Evolutionary conservation across 2,888 invertebrate genomes (phyloP).

Genomic region (Andrena haemorrhoa): DNA sequence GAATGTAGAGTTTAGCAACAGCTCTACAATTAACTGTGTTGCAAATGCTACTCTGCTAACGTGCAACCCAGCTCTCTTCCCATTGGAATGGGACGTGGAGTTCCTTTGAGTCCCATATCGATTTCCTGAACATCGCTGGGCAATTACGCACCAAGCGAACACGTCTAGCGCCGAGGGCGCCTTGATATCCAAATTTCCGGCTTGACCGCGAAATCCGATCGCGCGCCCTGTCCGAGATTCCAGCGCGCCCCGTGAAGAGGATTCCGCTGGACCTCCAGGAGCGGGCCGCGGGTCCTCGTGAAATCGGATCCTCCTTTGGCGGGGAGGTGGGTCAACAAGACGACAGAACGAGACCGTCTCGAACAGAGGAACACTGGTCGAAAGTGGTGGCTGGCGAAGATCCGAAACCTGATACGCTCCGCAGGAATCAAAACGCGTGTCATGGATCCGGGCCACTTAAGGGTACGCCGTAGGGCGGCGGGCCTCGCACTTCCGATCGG

Average conservation of each 20-base stretch:
- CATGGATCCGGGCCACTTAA: constrained; percentile 61
- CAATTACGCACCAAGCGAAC: background rate
- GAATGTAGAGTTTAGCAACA: no score
- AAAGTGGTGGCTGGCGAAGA: constrained; percentile 16
- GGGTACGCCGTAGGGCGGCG: background rate
- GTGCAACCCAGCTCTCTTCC: no score
- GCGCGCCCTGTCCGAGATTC: constrained; percentile 8
- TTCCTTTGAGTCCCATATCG: background rate
- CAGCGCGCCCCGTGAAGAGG: constrained; percentile 16
- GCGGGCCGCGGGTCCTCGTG: constrained; percentile 28
- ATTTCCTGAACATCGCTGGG: background rate
- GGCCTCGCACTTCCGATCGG: constrained; percentile 22
- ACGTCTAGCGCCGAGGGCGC: background rate
- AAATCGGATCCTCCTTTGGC: constrained; percentile 14
- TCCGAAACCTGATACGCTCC: constrained; percentile 65
- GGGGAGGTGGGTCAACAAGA: constrained; percentile 27
- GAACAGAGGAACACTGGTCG: constrained; percentile 22
- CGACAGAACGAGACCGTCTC: background rate
- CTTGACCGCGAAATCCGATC: constrained; percentile 29
- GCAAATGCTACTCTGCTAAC: no score
- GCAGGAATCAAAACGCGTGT: constrained; percentile 63
- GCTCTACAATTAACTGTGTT: no score
- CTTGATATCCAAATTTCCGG: constrained; percentile 28
- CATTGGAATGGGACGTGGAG: background rate
- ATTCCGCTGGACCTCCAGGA: constrained; percentile 17